These are phyloP conservation scores for Gila robusta DNA, from an alignment of 2,797 vertebrate genomes.

Conservation along the genomic window DNA sequence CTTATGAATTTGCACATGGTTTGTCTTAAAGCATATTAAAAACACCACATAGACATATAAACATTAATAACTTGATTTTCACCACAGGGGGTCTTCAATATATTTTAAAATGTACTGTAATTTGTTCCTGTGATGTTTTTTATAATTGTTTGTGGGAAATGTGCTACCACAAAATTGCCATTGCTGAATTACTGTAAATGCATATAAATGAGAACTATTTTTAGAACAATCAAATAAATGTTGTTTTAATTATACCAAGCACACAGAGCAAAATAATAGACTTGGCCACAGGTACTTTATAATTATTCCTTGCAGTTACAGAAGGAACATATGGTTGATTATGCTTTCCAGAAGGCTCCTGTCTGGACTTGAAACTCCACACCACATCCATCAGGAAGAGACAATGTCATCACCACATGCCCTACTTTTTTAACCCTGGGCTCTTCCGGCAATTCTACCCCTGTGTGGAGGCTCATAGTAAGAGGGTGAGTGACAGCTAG, in stretches of 20 bases:
- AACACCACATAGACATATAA: too few relatives aligned
- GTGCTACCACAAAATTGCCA: neutral
- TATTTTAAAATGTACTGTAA: neutral
- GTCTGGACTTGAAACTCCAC: conserved; percentile 29
- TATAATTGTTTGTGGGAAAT: neutral
- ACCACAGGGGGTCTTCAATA: neutral
- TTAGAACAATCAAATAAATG: conserved; percentile 7
- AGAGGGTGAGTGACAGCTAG: conserved; percentile 21
- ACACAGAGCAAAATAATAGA: neutral
- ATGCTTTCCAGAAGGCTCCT: conserved; percentile 2
- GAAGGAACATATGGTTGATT: conserved; percentile 32
- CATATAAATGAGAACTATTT: neutral
- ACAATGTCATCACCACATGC: conserved; percentile 22
- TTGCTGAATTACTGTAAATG: neutral
- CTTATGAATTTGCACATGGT: too few relatives aligned
- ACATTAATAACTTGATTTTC: too few relatives aligned
- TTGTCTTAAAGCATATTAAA: too few relatives aligned
- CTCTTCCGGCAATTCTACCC: conserved; percentile 44
- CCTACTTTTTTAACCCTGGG: conserved; percentile 23
- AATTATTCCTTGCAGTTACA: neutral
- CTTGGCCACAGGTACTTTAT: neutral
- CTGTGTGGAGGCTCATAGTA: neutral
- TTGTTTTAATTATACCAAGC: neutral
- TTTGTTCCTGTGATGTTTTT: neutral
- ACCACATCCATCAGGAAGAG: conserved; percentile 38